Base-by-base conservation (phyloP, 1,140 invertebrate genomes). In the Trachymyrmex septentrionalis region DNA sequence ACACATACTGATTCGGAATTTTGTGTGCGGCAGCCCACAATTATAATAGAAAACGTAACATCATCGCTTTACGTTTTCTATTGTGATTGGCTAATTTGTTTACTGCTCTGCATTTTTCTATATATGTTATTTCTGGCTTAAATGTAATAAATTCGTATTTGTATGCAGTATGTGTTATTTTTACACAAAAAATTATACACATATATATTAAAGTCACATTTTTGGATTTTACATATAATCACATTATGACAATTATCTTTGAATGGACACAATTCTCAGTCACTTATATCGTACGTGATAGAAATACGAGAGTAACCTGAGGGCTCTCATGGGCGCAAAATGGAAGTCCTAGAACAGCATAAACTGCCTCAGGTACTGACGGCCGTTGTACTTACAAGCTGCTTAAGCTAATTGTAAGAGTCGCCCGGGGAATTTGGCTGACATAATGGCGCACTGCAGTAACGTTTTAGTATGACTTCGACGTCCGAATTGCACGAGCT, bases 391-490 rank as follows among this genome's bases (percentile, higher is more conserved):
- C 87, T 89, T 90, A 86, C 71, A 90, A 89, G 76, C 88, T 86
- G 87, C 87, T 89, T 82, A 86, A 89, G 87, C 85, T 90, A 90
- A 90, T 89, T 90, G 87, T 64, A 55, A 86, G 84, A 67, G 76
- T 59, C 73, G 63, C 21, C 27, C 63, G n/a, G 84, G 88, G 88
- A 89, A 90, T 90, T 89, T 90, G 69, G 38, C 69, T 73, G 69
- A 55, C 80, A 50, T 75, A 75, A 61, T 61, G 44, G 67, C 66
- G 50, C 53, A 14, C 16, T 57, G 78, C 48, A 30, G 64, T n/a
- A 55, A 71, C 9, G 6, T 57, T 82, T 69, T 12, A 7, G 30
- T 57, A 27, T 9, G 50, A 63, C 63, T 57, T 81, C 21, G 48
- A 72, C 55, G 24, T 59, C 19, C 12, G 64, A 69, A 48, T 38